Conservation (phyloP, 2,797 vertebrate species). For the Lutjanus argentimaculatus region DNA sequence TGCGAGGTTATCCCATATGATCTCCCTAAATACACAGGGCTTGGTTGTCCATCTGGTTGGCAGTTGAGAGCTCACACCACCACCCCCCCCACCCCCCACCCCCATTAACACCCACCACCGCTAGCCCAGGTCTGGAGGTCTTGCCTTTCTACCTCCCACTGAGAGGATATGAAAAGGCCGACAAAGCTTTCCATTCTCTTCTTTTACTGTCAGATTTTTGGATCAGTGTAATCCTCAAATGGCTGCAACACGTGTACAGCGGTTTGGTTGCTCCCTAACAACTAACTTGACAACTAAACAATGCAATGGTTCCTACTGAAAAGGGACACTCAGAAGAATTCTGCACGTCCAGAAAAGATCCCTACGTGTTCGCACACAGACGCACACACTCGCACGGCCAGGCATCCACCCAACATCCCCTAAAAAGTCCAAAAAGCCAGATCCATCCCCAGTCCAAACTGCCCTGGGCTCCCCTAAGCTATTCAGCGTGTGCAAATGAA, state of each 20-base stretch:
- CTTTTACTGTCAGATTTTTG: slow-evolving; percentile 81
- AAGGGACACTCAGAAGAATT: slow-evolving; percentile 60
- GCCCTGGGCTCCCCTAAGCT: slow-evolving; percentile 75
- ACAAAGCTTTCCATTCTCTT: slow-evolving; percentile 83
- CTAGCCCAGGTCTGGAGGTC: slow-evolving; percentile 77
- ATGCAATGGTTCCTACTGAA: slow-evolving; percentile 63
- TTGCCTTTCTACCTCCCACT: slow-evolving; percentile 83
- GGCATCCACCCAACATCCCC: slow-evolving; percentile 65
- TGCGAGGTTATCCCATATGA: slow-evolving; percentile 83
- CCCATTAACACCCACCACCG: slow-evolving; percentile 74
- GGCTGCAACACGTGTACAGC: slow-evolving; percentile 79
- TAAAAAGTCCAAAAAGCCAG: slow-evolving; percentile 67
- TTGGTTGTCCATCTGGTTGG: slow-evolving; percentile 83
- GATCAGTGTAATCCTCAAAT: slow-evolving; percentile 81
- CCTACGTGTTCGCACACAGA: slow-evolving; percentile 23
- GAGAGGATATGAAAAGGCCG: slow-evolving; percentile 81
- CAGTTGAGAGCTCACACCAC: slow-evolving; percentile 69
- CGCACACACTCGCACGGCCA: slow-evolving; percentile 32
- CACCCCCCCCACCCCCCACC: slow-evolving; percentile 27
- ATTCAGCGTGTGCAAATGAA: slow-evolving; percentile 83
- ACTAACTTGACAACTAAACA: slow-evolving; percentile 81
- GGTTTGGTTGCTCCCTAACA: slow-evolving; percentile 82
- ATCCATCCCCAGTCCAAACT: slow-evolving; percentile 67
- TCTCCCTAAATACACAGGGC: slow-evolving; percentile 80
- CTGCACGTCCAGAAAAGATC: slow-evolving; percentile 62